A percentile compares a stretch with the other conserved stretches of the same genome.
phyloP scores from a whole-genome alignment of 2,113 vertebrate genomes.

The Pseudopipra pipra region DNA sequence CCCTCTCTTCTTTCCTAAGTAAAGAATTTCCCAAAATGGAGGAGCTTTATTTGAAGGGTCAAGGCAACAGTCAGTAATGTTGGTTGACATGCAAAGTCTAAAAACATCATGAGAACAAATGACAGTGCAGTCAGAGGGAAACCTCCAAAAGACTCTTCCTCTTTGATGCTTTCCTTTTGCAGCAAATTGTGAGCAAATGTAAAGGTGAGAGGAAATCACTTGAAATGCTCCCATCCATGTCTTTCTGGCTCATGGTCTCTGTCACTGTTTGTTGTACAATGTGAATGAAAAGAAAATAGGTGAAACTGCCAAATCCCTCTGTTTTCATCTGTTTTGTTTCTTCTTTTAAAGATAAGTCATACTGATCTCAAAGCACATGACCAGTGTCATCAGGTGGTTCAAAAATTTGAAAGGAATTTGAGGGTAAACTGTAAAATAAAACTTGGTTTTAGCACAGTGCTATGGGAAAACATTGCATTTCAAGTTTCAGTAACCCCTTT shows the following conservation, averaged over 20 bases:
- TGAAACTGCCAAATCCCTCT: neutral
- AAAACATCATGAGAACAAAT: neutral
- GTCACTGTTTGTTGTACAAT: neutral
- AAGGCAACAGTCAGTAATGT: neutral
- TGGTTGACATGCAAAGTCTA: neutral
- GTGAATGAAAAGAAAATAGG: constrained; percentile 2
- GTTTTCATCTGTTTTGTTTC: neutral
- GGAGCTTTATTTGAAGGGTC: neutral
- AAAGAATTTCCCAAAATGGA: neutral
- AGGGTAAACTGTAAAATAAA: neutral
- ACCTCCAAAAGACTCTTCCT: neutral
- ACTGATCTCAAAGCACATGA: neutral
- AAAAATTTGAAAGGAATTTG: constrained; percentile 17
- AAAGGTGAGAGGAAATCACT: constrained; percentile 46
- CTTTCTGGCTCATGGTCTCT: neutral
- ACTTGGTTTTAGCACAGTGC: neutral
- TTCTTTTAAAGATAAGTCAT: neutral
- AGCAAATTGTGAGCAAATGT: constrained; percentile 26
- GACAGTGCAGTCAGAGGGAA: neutral
- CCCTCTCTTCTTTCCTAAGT: neutral
- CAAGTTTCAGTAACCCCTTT: neutral
- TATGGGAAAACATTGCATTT: neutral
- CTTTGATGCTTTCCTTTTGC: constrained; percentile 31
- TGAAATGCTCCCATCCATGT: constrained; percentile 14
- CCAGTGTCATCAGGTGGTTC: neutral